These are phyloP conservation scores for zebrafish (Danio rerio) DNA, from an alignment of 2,113 vertebrate genomes.

Conservation along the genomic window DNA sequence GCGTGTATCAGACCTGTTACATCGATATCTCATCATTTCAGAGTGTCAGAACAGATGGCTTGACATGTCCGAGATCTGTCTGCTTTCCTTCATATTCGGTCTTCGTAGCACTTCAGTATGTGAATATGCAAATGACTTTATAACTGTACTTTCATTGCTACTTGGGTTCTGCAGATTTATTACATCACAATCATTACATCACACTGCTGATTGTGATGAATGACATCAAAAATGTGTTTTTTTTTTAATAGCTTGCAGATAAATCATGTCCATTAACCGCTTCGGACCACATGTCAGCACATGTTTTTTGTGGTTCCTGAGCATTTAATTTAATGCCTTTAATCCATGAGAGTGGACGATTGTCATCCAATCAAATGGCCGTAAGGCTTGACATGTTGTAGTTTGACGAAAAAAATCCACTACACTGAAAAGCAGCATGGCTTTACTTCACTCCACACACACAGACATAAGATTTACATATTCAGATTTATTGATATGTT, in stretches of 20 bases:
- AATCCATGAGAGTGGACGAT: too few relatives aligned
- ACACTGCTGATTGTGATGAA: background rate
- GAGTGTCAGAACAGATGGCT: conserved; percentile 82
- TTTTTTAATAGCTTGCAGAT: background rate
- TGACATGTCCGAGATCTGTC: conserved; percentile 80
- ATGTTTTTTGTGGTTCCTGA: too few relatives aligned
- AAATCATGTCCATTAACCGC: background rate
- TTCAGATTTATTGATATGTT: too few relatives aligned
- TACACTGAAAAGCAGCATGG: too few relatives aligned
- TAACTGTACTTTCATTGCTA: background rate
- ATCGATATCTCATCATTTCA: conserved; percentile 76
- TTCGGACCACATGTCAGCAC: background rate
- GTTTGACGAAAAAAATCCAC: too few relatives aligned
- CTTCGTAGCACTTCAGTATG: conserved; percentile 10
- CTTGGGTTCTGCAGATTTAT: background rate
- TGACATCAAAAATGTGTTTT: background rate
- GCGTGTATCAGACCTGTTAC: conserved; percentile 77
- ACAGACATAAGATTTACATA: too few relatives aligned
- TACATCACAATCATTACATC: background rate
- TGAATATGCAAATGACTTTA: background rate
- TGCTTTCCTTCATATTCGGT: background rate
- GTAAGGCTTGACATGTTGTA: too few relatives aligned
- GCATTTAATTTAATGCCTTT: too few relatives aligned
- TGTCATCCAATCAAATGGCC: too few relatives aligned
- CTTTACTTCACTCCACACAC: too few relatives aligned